phyloP scores from a whole-genome alignment of 2,888 invertebrate species.

The Pollenia griseotomentosa region DNA sequence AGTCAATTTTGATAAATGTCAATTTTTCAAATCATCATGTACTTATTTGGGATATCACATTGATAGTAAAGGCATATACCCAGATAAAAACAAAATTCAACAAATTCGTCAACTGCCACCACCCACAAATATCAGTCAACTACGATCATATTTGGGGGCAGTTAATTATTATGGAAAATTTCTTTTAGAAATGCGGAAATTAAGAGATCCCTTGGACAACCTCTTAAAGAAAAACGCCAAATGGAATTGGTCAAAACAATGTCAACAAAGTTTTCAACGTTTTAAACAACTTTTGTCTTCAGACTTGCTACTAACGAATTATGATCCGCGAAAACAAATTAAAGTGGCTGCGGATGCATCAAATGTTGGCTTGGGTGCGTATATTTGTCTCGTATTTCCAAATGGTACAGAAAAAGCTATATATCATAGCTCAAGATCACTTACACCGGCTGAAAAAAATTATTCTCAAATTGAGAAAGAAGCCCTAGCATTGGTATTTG shows the following conservation, averaged over 20 bases:
- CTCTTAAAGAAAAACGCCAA: slow-evolving; percentile 35
- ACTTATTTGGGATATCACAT: slow-evolving; percentile 46
- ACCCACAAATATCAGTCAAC: slow-evolving; percentile 48
- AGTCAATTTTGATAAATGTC: slow-evolving; percentile 57
- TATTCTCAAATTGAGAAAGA: slow-evolving; percentile 76
- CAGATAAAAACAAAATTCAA: slow-evolving; percentile 47
- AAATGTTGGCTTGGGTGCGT: slow-evolving; percentile 77
- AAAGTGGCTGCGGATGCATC: slow-evolving; percentile 50
- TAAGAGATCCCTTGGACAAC: slow-evolving; percentile 53
- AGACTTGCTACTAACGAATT: slow-evolving; percentile 78
- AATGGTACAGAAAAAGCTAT: slow-evolving; percentile 46
- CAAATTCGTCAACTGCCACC: slow-evolving; percentile 1
- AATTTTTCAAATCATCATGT: slow-evolving; percentile 61
- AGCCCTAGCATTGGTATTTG: slow-evolving; percentile 30
- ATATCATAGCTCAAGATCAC: slow-evolving; percentile 27
- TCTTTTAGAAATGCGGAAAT: slow-evolving; percentile 46
- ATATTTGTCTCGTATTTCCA: slow-evolving; percentile 75
- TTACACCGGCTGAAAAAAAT: slow-evolving; percentile 48
- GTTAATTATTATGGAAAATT: slow-evolving; percentile 66
- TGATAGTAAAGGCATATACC: slow-evolving; percentile 46
- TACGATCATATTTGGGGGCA: slow-evolving; percentile 56
- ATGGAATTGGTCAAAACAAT: slow-evolving; percentile 68
- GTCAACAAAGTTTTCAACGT: slow-evolving; percentile 67
- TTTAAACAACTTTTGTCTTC: slow-evolving; percentile 78
- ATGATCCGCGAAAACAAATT: slow-evolving; percentile 71